phyloP scores from a whole-genome alignment of 2,113 vertebrate genomes.

The Otus sunia region DNA sequence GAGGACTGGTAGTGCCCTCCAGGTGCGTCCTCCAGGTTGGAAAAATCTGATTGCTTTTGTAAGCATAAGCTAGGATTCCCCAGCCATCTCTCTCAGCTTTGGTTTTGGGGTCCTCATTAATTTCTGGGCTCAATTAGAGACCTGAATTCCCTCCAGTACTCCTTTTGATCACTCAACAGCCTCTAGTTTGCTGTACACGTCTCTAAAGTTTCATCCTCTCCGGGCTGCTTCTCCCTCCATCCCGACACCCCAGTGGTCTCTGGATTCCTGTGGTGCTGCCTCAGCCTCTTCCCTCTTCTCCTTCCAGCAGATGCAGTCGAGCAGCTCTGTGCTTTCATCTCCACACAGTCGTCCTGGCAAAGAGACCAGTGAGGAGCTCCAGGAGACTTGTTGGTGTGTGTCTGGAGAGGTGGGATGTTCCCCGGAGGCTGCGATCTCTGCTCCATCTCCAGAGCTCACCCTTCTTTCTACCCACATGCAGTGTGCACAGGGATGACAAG shows the following conservation, averaged over 20 bases:
- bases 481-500: accelerated
- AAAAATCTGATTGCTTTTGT: neutral
- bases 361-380: neutral
- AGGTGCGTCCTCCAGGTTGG: neutral
- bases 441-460: neutral
- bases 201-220: neutral
- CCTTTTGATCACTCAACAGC: neutral
- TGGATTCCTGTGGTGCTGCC: accelerated
- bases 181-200: neutral
- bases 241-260: neutral
- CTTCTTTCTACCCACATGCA: neutral
- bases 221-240: neutral
- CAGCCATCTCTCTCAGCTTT: neutral
- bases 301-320: neutral
- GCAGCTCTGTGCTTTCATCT: neutral
- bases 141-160: accelerated
- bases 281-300: neutral
- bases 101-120: neutral
- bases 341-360: neutral
- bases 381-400: accelerated
- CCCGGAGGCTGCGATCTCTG: accelerated
- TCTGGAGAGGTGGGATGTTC: neutral
- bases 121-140: neutral
- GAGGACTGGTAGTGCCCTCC: neutral
- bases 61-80: neutral